Percentiles rank a stretch among this genome's conserved stretches.
These are phyloP conservation scores for Sminthopsis crassicaudata DNA, from an alignment of 2,113 vertebrate genomes.

Conservation along the genomic window DNA sequence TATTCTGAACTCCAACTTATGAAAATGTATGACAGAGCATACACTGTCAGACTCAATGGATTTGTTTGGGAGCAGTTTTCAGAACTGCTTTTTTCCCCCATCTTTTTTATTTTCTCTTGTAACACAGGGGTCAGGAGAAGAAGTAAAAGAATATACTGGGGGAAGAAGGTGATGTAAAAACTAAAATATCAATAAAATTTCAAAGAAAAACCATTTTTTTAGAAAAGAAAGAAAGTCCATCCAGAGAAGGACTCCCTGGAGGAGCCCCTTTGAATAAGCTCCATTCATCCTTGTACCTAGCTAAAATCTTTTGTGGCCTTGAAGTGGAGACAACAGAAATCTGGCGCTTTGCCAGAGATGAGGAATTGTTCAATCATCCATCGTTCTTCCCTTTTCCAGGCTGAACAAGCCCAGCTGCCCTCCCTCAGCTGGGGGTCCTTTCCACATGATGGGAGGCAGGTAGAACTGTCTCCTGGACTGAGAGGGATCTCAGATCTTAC, in stretches of 20 bases:
- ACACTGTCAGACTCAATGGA: not conserved
- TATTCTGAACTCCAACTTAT: not conserved
- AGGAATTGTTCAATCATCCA: not conserved
- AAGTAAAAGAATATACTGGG: not conserved
- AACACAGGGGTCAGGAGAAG: not conserved
- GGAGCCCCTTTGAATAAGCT: not conserved
- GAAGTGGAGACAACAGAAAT: not conserved
- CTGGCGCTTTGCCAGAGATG: not conserved
- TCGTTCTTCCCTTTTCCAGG: not conserved
- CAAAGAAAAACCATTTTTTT: not conserved
- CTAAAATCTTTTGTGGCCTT: not conserved
- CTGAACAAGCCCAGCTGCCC: not conserved
- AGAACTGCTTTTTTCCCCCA: not conserved
- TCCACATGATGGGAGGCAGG: not conserved
- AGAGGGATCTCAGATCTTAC: not conserved
- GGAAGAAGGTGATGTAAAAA: not conserved
- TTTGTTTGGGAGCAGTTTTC: not conserved
- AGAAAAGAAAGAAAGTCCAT: not conserved
- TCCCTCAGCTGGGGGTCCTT: not conserved
- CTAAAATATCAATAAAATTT: not conserved
- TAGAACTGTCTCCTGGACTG: not conserved
- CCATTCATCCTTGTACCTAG: not conserved
- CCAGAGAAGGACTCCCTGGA: not conserved
- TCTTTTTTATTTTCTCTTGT: not conserved
- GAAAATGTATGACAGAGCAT: not conserved